Evolutionary conservation across 2,888 invertebrate genomes (phyloP).

Genomic region (Athrips mouffetella): DNA sequence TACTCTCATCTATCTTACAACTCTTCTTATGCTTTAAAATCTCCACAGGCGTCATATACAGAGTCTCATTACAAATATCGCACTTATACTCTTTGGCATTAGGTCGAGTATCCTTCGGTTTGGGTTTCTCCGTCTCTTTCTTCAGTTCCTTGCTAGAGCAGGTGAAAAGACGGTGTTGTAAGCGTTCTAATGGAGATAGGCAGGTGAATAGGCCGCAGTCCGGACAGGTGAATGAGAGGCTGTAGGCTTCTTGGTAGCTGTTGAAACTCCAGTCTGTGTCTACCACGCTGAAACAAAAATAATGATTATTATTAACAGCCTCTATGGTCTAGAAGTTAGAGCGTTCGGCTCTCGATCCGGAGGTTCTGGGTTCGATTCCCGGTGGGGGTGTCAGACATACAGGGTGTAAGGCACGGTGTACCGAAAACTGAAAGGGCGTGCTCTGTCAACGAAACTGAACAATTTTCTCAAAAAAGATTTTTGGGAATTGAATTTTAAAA

Average conservation of each 20-base stretch:
- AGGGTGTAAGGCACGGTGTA: no score
- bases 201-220: slow-evolving; percentile 81
- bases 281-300: slow-evolving; percentile 68
- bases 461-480: no score
- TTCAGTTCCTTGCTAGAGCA: slow-evolving; percentile 53
- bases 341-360: no score
- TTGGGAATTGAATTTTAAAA: no score
- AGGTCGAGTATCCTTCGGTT: slow-evolving; percentile 54
- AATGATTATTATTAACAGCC: no score
- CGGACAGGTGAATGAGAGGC: slow-evolving; percentile 84
- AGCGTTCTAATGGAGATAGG: slow-evolving; percentile 82
- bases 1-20: slow-evolving; percentile 63
- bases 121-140: slow-evolving; percentile 44
- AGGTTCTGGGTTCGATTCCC: no score
- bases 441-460: no score
- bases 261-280: slow-evolving; percentile 84
- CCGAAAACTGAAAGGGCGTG: no score
- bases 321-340: no score
- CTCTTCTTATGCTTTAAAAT: slow-evolving; percentile 90
- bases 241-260: slow-evolving; percentile 78
- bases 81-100: slow-evolving; percentile 85
- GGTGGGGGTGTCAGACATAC: no score
- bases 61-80: slow-evolving; percentile 81
- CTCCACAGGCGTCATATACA: slow-evolving; percentile 88
- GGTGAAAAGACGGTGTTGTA: slow-evolving; percentile 83